phyloP scores from a whole-genome alignment of 2,113 vertebrate genomes.

The Bufo gargarizans region DNA sequence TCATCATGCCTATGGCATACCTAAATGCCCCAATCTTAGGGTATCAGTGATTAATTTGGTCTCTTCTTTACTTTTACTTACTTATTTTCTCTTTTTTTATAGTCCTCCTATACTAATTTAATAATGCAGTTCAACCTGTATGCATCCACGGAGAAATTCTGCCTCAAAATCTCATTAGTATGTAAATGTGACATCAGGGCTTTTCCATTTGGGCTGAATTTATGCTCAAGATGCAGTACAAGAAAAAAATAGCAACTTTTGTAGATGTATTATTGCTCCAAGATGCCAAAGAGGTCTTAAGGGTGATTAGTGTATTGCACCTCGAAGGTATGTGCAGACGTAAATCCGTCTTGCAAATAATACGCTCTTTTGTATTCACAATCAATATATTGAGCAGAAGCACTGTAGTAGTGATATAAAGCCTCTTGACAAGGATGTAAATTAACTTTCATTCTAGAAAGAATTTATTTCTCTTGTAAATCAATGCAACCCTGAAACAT shows the following conservation, averaged over 20 bases:
- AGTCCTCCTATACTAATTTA: neutral
- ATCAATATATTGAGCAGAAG: constrained; percentile 53
- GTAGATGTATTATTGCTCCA: constrained; percentile 11
- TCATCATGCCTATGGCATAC: too few species aligned
- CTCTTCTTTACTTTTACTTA: neutral
- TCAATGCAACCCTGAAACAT: constrained; percentile 31
- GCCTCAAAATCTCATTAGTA: constrained; percentile 8
- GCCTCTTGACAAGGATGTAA: constrained; percentile 30
- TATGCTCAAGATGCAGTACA: neutral
- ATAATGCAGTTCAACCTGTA: neutral
- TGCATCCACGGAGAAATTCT: neutral
- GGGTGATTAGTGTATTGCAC: constrained; percentile 29
- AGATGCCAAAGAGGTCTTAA: constrained; percentile 8
- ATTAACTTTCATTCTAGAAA: constrained; percentile 46
- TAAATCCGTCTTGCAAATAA: constrained; percentile 36
- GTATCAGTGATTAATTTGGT: too few species aligned
- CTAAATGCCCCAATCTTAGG: too few species aligned
- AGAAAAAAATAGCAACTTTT: constrained; percentile 15
- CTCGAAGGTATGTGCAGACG: neutral
- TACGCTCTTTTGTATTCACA: constrained; percentile 54
- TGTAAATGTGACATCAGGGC: neutral
- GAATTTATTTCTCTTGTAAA: constrained; percentile 47
- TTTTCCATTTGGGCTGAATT: constrained; percentile 15
- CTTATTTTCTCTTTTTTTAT: neutral
- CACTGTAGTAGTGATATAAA: constrained; percentile 46